phyloP scores from a whole-genome alignment of 2,888 invertebrate genomes.

The Cryptus viduatorius region DNA sequence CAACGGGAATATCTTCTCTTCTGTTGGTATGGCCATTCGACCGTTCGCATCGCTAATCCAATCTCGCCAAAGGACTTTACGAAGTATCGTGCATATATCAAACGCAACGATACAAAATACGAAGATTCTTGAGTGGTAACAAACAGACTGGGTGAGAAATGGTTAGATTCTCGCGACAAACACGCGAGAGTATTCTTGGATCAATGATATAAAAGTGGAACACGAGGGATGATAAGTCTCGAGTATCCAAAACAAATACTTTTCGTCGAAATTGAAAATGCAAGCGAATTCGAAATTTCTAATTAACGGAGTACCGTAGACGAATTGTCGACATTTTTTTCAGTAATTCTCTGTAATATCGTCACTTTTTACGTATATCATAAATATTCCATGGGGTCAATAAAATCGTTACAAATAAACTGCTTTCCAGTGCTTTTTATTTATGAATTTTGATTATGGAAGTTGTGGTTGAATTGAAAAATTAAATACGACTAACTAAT shows the following conservation, averaged over 20 bases:
- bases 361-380: background rate
- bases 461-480: too few species aligned
- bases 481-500: too few species aligned
- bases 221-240: background rate
- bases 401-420: background rate
- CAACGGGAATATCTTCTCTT: conserved; percentile 47
- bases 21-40: conserved; percentile 37
- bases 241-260: background rate
- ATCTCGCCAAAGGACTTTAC: conserved; percentile 48
- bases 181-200: background rate
- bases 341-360: background rate
- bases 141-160: conserved; percentile 3
- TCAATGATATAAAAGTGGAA: background rate
- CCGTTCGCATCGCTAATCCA: conserved; percentile 58
- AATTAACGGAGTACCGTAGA: background rate
- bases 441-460: too few species aligned
- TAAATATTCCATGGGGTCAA: background rate
- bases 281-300: background rate
- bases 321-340: background rate
- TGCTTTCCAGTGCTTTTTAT: too few species aligned
- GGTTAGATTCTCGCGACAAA: background rate
- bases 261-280: background rate
- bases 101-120: conserved; percentile 36
- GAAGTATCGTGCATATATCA: conserved; percentile 45
- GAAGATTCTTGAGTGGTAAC: background rate